Evolutionary conservation across 1,140 invertebrate genomes (phyloP).

Genomic region (Drosophila pseudoananassae): DNA sequence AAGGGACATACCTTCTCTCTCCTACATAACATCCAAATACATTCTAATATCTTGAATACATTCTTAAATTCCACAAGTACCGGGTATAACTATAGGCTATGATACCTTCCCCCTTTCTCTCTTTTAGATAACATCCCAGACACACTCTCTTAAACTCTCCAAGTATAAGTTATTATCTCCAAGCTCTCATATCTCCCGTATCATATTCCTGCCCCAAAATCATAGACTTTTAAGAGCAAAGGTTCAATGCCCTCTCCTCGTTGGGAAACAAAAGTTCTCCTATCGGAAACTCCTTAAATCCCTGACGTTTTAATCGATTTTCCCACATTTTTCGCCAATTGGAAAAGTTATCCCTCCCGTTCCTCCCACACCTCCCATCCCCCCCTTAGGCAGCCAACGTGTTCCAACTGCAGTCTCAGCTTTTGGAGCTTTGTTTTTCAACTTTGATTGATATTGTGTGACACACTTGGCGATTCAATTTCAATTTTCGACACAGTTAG

Average conservation of each 20-base stretch:
- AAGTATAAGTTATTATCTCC: background rate
- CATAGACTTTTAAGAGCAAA: background rate
- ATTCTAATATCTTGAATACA: too few relatives aligned
- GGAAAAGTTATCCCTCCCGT: constrained; percentile 37
- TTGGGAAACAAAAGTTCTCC: constrained; percentile 29
- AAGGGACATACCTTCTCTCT: too few relatives aligned
- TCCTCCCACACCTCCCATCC: too few relatives aligned
- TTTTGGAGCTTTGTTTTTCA: constrained; percentile 36
- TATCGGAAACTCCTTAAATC: constrained; percentile 50
- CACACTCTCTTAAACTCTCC: too few relatives aligned
- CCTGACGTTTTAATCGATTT: constrained; percentile 63
- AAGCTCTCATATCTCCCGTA: background rate
- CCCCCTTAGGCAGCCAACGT: background rate
- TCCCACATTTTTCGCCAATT: constrained; percentile 60
- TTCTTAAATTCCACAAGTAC: too few relatives aligned
- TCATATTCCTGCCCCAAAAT: constrained; percentile 10
- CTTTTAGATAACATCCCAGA: too few relatives aligned
- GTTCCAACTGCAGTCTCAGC: constrained; percentile 25
- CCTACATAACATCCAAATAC: too few relatives aligned
- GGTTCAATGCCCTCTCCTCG: constrained; percentile 32
- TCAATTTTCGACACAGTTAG: constrained; percentile 51
- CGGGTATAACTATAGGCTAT: too few relatives aligned
- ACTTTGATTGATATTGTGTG: constrained; percentile 76
- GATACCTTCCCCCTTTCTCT: too few relatives aligned
- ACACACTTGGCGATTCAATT: constrained; percentile 41